Conservation (phyloP, 2,797 vertebrate genomes). For the Stomatorhinus walkeri region DNA sequence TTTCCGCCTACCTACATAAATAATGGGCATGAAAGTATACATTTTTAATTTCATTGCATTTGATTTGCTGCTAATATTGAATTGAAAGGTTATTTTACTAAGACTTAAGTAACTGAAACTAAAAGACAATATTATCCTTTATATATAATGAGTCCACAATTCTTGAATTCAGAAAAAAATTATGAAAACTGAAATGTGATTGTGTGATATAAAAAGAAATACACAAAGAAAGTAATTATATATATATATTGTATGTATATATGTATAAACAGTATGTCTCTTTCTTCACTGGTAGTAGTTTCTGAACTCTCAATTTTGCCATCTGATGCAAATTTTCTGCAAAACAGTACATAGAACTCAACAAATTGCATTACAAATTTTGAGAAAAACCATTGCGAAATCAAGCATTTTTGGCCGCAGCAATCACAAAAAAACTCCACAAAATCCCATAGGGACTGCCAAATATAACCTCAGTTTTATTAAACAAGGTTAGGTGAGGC, state of each 20-base stretch:
- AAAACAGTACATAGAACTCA: neutral
- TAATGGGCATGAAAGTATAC: neutral
- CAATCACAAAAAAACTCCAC: neutral
- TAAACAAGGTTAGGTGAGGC: neutral
- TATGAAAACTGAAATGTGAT: neutral
- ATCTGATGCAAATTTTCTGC: neutral
- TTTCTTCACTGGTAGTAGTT: neutral
- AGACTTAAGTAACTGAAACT: neutral
- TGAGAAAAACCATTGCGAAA: neutral
- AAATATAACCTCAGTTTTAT: neutral
- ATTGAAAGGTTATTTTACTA: neutral
- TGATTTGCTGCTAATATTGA: neutral
- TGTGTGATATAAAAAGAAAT: neutral
- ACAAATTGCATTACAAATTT: neutral
- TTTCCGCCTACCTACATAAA: neutral
- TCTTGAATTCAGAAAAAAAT: neutral
- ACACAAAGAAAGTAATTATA: neutral
- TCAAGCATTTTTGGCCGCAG: neutral
- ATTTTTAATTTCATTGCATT: neutral
- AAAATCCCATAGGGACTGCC: neutral
- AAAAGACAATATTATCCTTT: neutral
- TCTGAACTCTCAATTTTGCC: neutral
- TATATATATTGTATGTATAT: neutral
- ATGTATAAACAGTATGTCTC: neutral
- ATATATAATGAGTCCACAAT: neutral